Conservation (phyloP, 2,797 vertebrate genomes). For the Xerus rutilus region DNA sequence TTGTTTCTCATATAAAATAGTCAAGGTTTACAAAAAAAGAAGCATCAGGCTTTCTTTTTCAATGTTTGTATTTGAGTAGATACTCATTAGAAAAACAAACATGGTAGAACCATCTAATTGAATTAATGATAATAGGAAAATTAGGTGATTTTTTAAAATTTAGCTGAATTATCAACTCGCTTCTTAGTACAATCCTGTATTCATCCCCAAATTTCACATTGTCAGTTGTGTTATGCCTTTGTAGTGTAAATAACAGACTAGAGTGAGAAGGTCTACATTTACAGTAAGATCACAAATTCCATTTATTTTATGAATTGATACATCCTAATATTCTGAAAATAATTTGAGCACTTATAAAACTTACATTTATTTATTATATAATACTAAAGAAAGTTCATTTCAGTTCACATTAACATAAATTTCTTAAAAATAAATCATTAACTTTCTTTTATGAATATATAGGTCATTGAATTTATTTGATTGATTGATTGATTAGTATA, state of each 20-base stretch:
- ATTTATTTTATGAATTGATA: neutral
- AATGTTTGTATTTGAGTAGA: neutral
- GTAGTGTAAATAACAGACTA: neutral
- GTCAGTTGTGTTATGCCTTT: neutral
- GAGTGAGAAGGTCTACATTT: neutral
- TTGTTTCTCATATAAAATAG: neutral
- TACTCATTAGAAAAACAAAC: neutral
- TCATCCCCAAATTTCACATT: neutral
- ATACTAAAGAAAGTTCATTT: neutral
- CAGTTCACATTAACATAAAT: neutral
- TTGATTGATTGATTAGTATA: neutral
- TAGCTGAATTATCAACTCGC: neutral
- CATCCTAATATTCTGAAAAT: neutral
- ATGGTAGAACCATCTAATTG: neutral
- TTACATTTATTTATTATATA: neutral
- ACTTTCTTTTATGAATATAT: neutral
- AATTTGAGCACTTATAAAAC: neutral
- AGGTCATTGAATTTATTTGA: neutral
- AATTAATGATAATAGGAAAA: neutral
- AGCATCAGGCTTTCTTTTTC: neutral
- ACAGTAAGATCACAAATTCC: neutral
- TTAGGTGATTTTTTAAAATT: neutral
- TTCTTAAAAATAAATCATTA: neutral
- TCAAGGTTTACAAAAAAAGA: neutral
- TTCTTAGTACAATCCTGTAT: neutral